Percentiles rank a stretch among this genome's conserved stretches.
These are phyloP conservation scores for Opisthograptis luteolata DNA, from an alignment of 2,888 invertebrate species.

Conservation along the genomic window DNA sequence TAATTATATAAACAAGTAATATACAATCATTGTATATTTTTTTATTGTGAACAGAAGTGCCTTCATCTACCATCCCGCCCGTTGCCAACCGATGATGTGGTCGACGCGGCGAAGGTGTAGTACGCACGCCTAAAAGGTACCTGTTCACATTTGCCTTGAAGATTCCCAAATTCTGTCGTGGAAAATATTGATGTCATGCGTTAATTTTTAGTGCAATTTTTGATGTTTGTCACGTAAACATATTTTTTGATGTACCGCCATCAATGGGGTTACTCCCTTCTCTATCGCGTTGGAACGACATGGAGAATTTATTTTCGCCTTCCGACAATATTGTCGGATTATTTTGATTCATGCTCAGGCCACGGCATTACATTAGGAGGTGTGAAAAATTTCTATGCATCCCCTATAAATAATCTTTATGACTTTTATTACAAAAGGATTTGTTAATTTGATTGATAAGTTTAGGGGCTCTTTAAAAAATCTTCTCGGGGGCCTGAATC, in stretches of 20 bases:
- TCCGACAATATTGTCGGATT: constrained; percentile 39
- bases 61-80: too few species aligned
- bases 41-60: too few species aligned
- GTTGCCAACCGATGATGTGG: too few species aligned
- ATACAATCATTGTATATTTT: too few species aligned
- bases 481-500: too few species aligned
- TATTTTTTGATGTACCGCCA: background rate
- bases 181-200: background rate
- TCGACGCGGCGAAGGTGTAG: too few species aligned
- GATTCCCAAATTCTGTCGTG: too few species aligned
- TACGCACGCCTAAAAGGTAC: too few species aligned
- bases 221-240: too few species aligned
- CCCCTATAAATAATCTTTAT: constrained; percentile 27
- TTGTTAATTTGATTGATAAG: constrained; percentile 6
- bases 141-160: too few species aligned
- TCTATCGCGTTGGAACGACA: constrained; percentile 30
- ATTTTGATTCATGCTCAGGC: constrained; percentile 37
- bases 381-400: constrained; percentile 30
- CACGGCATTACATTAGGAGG: constrained; percentile 30
- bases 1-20: too few species aligned
- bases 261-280: constrained; percentile 7
- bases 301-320: constrained; percentile 36
- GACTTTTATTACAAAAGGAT: constrained; percentile 10
- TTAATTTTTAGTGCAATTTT: background rate
- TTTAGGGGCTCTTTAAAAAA: too few species aligned